Base-by-base conservation (phyloP, 1,140 invertebrate species). In the Saccostrea glomerata region DNA sequence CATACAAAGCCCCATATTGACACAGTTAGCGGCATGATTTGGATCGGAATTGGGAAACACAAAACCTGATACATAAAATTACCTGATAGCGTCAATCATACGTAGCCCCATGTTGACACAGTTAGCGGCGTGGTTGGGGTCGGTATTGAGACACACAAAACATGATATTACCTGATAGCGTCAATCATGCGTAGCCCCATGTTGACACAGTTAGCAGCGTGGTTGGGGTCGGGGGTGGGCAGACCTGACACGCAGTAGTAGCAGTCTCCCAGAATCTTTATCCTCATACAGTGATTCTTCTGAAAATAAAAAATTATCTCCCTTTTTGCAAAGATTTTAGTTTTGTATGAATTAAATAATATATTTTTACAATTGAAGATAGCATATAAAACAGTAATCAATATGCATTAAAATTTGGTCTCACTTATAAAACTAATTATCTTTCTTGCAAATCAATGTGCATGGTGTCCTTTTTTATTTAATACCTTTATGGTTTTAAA, bases 131-230 rank as follows among this genome's bases (percentile, higher is more conserved):
- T 99, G 98, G 96, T 98, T 97, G 55, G 97, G 97, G 86, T 97
- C 96, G 0, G 97, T 96, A 93, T 98, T 97, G 0, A 98, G 98
- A 36, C 30, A 36, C 30, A 36, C 30, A 36, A 36, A 36, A 36
- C 30, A 36, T 1, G 2, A 36, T 36, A 36, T 36, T 36, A 36
- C 30, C 30, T 36, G 30, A 36, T 77, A 25, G 91, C 93, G 95
- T 98, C 98, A 92, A 99, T 98, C 98, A 99, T 98, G 94, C 98
- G 97, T 58, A 98, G 95, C 36, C 98, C 98, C 98, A 99, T 98
- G 95, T 98, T 97, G 2, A 99, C 98, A 93, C 98, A 98, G 95
- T 98, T 98, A 89, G 97, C 97, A 88, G 98, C 98, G 93, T 99
- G 98, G 96, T 98, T 97, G 55, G 97, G 97, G 86, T 97, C 96